Conservation (phyloP, 2,888 invertebrate species). For the Eupithecia inturbata region DNA sequence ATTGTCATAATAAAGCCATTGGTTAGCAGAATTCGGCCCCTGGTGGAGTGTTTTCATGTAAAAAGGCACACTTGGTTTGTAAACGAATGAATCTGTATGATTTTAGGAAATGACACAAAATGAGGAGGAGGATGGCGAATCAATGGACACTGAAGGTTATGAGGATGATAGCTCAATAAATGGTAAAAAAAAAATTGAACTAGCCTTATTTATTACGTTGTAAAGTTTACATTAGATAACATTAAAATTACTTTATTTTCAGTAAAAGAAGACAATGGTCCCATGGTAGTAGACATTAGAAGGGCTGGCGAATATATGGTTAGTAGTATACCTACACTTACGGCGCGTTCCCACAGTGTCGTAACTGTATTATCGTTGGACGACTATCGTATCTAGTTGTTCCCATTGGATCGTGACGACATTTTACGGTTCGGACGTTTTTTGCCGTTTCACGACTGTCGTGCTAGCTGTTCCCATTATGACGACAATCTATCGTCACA, state of each 20-base stretch:
- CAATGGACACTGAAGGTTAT: slow-evolving; percentile 70
- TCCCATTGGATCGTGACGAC: no score
- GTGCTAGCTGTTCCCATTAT: no score
- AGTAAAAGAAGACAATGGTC: slow-evolving; percentile 75
- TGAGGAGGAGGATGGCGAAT: slow-evolving; percentile 71
- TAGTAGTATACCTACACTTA: slow-evolving; percentile 42
- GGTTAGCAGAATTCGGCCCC: no score
- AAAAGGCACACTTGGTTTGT: neutral
- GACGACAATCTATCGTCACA: no score
- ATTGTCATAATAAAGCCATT: no score
- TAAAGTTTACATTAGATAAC: no score
- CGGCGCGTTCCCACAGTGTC: no score
- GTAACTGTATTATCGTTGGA: no score
- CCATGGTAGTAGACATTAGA: slow-evolving; percentile 78
- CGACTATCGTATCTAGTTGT: no score
- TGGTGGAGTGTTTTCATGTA: neutral
- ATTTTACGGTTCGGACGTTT: no score
- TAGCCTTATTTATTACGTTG: no score
- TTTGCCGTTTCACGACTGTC: no score
- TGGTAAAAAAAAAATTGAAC: slow-evolving; percentile 50
- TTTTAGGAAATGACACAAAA: slow-evolving; percentile 52
- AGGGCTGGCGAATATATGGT: slow-evolving; percentile 72
- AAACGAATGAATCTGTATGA: neutral
- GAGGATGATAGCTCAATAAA: slow-evolving; percentile 75
- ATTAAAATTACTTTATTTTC: slow-evolving; percentile 44